Evolutionary conservation across 2,113 vertebrate genomes (phyloP), one percentile per base, ranked within the genome.

Genomic region (Nesogale talazaci): DNA sequence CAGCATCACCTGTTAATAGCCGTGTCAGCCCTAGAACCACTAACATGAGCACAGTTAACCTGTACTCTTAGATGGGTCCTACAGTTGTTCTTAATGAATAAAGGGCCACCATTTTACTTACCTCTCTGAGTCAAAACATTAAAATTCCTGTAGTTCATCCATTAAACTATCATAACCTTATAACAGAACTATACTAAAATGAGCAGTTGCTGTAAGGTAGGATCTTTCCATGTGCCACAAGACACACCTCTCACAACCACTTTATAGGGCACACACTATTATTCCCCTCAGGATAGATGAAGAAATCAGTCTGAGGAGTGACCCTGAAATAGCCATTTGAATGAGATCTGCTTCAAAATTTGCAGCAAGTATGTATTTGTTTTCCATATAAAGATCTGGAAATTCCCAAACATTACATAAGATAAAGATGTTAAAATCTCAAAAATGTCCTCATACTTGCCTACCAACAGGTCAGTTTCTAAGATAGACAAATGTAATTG

Each of bases 1-100:
- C 88, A 87, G 34, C 69, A 86, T 92, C 16, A 3, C 83, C 86
- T 77, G 42, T 76, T 77, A 12, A 42, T 42, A 22, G 25, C 83
- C 96, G 56, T 94, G 83, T 88, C 81, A 9, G 69, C 69, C 57
- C 79, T 95, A 0, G 95, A 27, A 74, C 1, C 4, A 0, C 93
- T 93, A 85, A 89, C 94, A 70, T 89, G 76, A 77, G n/a, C 42
- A 38, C 42, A 0, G 40, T 72, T 94, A 46, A 46, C 23, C 81
- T 77, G 31, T 56, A 52, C 59, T 65, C 56, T 42, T 29, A 80
- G 65, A 65, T 69, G 4, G 34, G n/a, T 9, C 59, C 56, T 36
- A 29, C 42, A 34, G 17, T 6, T 83, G 69, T 65, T 75, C 42
- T 79, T 52, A 87, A 59, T 78, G 57, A 91, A 19, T 42, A 29